Evolutionary conservation across 2,888 invertebrate genomes (phyloP), one percentile per base, ranked within the genome.

Genomic region (Megastigmus dorsalis): DNA sequence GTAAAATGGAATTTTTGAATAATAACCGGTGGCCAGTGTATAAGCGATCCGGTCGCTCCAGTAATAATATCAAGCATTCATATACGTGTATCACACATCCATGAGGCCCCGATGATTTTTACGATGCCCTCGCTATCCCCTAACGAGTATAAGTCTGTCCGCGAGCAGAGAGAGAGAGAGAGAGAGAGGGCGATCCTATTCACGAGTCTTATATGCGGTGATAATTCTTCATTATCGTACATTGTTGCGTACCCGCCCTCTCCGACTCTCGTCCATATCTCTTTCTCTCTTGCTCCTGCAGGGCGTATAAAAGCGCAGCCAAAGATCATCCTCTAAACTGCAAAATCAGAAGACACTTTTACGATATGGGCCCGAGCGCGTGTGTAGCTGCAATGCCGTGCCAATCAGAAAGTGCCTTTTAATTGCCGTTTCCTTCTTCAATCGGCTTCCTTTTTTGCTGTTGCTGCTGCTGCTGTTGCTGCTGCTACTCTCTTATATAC

Each of bases 191-290:
- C n/a, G n/a, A n/a, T n/a, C 80, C 82, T 83, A 83, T 83, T 81
- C 78, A 75, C 67, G 80, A 79, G 77, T 80, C 84, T 84, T 84
- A 84, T 75, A 75, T 78, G 73, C 82, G 84, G 84, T 83, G 86
- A 88, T 88, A 88, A 88, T 88, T 88, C 87, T 88, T 88, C 87
- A 87, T 88, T 88, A 88, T 85, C 84, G 85, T 84, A 87, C 85
- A 88, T 87, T 87, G 86, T 86, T 86, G 86, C 83, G 81, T n/a
- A 23, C 3, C 55, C 70, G 66, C 70, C 66, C 60, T 75, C 75
- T n/a, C n/a, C n/a, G n/a, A n/a, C 59, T 13, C 70, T 60, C 52
- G 28, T 52, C 26, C 50, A n/a, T 45, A 20, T 48, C 15, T n/a
- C 33, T 43, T 30, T n/a, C 18, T n/a, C 0, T 1, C 23, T 4